Base-by-base conservation (phyloP, 2,888 invertebrate genomes). In the Apeira syringaria region DNA sequence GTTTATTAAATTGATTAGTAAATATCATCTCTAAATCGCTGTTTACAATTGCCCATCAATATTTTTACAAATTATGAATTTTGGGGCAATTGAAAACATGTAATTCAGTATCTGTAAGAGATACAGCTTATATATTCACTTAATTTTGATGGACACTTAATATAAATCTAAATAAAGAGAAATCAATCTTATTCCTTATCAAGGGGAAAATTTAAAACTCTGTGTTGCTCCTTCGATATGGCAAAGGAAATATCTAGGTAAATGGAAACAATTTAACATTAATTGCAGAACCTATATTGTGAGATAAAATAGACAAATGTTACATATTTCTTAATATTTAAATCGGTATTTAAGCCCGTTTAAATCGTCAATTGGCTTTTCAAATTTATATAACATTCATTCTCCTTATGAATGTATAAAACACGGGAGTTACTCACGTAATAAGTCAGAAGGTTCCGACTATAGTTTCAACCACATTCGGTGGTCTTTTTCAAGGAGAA, bases 41-140 rank as follows among this genome's bases (percentile, higher is more conserved):
- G 35, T 35, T 35, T 26, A 34, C 26, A 35, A 35, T 35, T 35
- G 27, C 24, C 34, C 35, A 35, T 27, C 27, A 35, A 35, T 35
- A 35, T 35, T 35, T 35, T 35, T 35, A 35, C 35, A 35, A 35
- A 27, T 35, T 35, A 35, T 35, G 35, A 35, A 35, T 35, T 35
- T 27, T 35, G 27, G 27, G 35, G 35, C 27, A 35, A 35, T 35
- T 35, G 35, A 27, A 35, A 35, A 35, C 35, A 35, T 27, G 35
- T 35, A 27, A 27, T 35, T 35, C 27, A 35, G 35, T 35, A 35
- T 35, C 27, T 35, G 32, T 32, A 32, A 32, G 32, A 22, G 32
- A 32, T 32, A 32, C 32, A 32, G 32, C 20, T 32, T 32, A 27
- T 18, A 27, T 35, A 35, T 7, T 27, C 35, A 35, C 35, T 35